Conservation (phyloP, 2,113 vertebrate species). For the Calyptomena viridis region DNA sequence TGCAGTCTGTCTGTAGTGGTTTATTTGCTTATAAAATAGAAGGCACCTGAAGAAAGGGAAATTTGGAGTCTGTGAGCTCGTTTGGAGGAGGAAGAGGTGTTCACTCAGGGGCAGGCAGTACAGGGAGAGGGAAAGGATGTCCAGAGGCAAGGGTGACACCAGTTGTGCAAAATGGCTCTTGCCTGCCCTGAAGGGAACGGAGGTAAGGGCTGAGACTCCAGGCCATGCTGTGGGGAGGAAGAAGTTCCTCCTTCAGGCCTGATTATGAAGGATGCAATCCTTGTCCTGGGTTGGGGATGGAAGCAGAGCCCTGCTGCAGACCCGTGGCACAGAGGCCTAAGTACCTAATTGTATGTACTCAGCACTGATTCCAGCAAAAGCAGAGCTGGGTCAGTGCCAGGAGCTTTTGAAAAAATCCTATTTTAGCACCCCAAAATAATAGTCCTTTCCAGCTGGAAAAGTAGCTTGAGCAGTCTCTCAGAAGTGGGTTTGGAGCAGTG, state of each 20-base stretch:
- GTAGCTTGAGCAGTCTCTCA: neutral
- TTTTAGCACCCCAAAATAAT: neutral
- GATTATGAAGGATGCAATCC: neutral
- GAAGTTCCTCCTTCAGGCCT: neutral
- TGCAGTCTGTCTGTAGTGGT: neutral
- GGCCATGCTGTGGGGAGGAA: accelerated
- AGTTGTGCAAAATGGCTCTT: neutral
- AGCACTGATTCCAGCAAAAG: neutral
- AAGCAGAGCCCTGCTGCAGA: neutral
- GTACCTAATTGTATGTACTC: neutral
- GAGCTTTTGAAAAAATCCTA: neutral
- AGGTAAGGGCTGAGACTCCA: neutral
- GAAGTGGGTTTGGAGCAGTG: neutral
- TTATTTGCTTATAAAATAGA: neutral
- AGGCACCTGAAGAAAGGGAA: neutral
- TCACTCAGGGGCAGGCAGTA: accelerated
- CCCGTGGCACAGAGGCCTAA: neutral
- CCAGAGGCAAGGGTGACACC: accelerated
- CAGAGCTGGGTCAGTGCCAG: neutral
- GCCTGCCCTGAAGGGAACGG: accelerated
- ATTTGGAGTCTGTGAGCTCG: accelerated
- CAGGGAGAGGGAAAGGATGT: neutral
- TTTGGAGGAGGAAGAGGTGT: neutral
- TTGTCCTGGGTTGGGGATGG: neutral
- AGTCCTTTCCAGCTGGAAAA: constrained; percentile 1